A percentile compares a stretch with the other conserved stretches of the same genome.
These are phyloP conservation scores for Lasaia peninsularis DNA, from an alignment of 1,140 invertebrate species.

Conservation along the genomic window DNA sequence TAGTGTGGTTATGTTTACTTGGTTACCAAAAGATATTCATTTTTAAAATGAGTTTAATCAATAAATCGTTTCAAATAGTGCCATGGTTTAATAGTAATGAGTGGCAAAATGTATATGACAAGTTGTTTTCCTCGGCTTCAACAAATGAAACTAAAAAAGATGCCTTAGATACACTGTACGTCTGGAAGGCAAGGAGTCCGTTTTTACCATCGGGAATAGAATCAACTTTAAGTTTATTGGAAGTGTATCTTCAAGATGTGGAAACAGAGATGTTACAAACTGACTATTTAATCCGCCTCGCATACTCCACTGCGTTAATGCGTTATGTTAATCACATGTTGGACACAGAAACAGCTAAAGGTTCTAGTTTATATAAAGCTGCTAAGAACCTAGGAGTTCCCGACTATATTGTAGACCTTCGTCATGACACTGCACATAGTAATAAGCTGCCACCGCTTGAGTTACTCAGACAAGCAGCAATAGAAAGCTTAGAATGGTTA, in stretches of 20 bases:
- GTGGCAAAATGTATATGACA: slow-evolving; percentile 78
- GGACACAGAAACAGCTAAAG: slow-evolving; percentile 73
- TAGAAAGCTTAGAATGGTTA: slow-evolving; percentile 79
- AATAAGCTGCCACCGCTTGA: slow-evolving; percentile 78
- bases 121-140: slow-evolving; percentile 76
- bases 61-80: slow-evolving; percentile 41
- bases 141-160: slow-evolving; percentile 43
- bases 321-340: slow-evolving; percentile 81
- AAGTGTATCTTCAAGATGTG: slow-evolving; percentile 73
- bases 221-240: slow-evolving; percentile 81
- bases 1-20: too few species aligned
- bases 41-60: slow-evolving; percentile 20
- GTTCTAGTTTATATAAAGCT: slow-evolving; percentile 77
- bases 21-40: too few species aligned
- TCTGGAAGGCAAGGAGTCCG: slow-evolving; percentile 82
- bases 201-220: slow-evolving; percentile 83
- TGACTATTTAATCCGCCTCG: slow-evolving; percentile 75
- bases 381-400: slow-evolving; percentile 79
- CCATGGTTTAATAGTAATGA: slow-evolving; percentile 75
- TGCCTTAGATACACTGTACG: slow-evolving; percentile 74
- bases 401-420: slow-evolving; percentile 82
- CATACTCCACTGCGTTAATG: slow-evolving; percentile 81
- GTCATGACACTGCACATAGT: slow-evolving; percentile 82
- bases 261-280: slow-evolving; percentile 27
- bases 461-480: slow-evolving; percentile 76